Base-by-base conservation (phyloP, 1,140 invertebrate genomes). In the Drosophila pseudoobscura region DNA sequence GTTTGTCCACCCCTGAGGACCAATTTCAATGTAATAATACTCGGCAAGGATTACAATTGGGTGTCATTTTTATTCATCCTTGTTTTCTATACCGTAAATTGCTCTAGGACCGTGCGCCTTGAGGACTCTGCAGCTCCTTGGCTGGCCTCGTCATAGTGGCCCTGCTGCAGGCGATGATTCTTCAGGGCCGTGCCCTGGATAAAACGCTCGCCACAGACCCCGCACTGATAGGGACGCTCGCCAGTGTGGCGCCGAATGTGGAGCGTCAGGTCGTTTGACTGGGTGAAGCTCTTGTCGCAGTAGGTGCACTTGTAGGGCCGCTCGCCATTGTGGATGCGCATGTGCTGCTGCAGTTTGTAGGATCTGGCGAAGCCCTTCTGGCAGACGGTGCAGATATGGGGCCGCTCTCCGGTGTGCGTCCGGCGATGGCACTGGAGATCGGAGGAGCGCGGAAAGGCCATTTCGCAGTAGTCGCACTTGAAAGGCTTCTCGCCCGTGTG, bases 281-380 rank as follows among this genome's bases (percentile, higher is more conserved):
- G 93, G 0, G 93, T 93, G 78, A 94, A 94, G 6, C 92, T 92
- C 68, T 93, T 93, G 4, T 93, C 93, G 70, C 94, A 94, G 61
- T 93, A 93, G 4, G 92, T 92, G 61, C 94, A 94, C 66, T 94
- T 88, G 89, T 94, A 94, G 1, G 94, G 93, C 29, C 93, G 89
- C 26, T 92, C 91, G 2, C 93, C 94, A 7, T 93, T 93, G 82
- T 94, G 94, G 15, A 94, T 93, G 9, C 94, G 92, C 92, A 94
- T 94, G 73, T 95, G 94, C 8, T 93, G 92, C 8, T 93, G 92
- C 68, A 95, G 85, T 75, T 94, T 94, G 71, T 94, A 94, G 39
- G 94, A 94, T 20, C 94, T 73, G 6, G 84, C 87, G 44, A 91
- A 91, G 6, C 91, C 93, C 91, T 91, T 90, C 0, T 93, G 92